Conservation (phyloP, 2,113 vertebrate genomes). For the Apaloderma vittatum region DNA sequence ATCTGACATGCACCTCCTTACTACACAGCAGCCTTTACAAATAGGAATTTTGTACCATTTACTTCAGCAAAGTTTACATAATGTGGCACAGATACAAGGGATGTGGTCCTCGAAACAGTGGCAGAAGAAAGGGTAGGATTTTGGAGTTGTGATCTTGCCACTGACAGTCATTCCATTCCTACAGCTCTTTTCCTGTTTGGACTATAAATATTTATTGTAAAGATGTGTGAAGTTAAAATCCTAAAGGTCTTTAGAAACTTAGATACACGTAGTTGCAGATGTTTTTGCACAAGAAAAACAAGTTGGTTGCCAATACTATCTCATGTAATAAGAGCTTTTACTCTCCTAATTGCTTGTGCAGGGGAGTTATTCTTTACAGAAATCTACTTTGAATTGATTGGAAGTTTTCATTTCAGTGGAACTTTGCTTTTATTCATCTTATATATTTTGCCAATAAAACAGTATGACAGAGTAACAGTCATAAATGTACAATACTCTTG, state of each 20-base stretch:
- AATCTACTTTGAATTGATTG: not conserved
- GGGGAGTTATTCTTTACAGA: not conserved
- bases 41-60: not conserved
- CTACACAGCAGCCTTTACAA: not conserved
- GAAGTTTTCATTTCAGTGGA: conserved; percentile 13
- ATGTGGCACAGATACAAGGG: not conserved
- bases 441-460: not conserved
- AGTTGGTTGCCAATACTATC: not conserved
- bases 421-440: not conserved
- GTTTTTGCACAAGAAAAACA: not conserved
- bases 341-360: not conserved
- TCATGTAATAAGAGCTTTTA: not conserved
- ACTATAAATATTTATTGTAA: not conserved
- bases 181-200: not conserved
- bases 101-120: not conserved
- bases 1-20: not conserved
- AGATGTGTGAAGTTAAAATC: not conserved
- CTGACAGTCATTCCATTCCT: not conserved
- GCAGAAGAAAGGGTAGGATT: not conserved
- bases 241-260: not conserved
- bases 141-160: not conserved
- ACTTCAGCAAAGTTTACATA: not conserved
- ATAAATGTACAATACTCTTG: not conserved
- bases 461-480: not conserved
- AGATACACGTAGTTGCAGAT: not conserved